phyloP scores from a whole-genome alignment of 1,140 invertebrate genomes.

The Drosophila tani region DNA sequence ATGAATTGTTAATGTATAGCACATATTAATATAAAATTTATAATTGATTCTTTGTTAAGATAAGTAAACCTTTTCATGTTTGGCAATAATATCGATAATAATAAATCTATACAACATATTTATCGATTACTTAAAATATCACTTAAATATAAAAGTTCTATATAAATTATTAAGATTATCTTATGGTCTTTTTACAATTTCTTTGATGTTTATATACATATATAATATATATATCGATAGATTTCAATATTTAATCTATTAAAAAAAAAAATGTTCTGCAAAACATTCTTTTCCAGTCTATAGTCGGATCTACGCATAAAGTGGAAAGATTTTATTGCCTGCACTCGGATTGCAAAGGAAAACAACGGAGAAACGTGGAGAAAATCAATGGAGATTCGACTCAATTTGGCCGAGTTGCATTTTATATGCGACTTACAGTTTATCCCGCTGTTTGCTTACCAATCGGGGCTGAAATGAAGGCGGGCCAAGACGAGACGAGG shows the following conservation, averaged over 20 bases:
- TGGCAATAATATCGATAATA: too few species aligned
- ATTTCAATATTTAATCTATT: not conserved
- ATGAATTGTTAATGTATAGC: too few species aligned
- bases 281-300: not conserved
- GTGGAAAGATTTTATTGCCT: constrained; percentile 45
- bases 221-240: not conserved
- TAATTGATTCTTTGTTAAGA: not conserved
- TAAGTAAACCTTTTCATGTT: too few species aligned
- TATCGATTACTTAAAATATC: too few species aligned
- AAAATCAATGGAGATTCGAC: constrained; percentile 33
- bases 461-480: constrained; percentile 30
- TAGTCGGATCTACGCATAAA: constrained; percentile 10
- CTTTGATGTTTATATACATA: too few species aligned
- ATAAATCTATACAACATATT: too few species aligned
- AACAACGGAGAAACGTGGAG: constrained; percentile 6
- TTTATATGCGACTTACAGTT: constrained; percentile 39
- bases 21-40: not conserved
- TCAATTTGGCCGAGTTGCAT: constrained; percentile 46
- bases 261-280: too few species aligned
- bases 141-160: too few species aligned
- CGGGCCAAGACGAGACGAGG: not conserved
- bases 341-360: constrained; percentile 62
- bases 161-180: too few species aligned
- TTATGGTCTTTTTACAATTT: too few species aligned
- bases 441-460: constrained; percentile 39